phyloP scores from a whole-genome alignment of 2,113 vertebrate genomes.

The Bettongia penicillata region DNA sequence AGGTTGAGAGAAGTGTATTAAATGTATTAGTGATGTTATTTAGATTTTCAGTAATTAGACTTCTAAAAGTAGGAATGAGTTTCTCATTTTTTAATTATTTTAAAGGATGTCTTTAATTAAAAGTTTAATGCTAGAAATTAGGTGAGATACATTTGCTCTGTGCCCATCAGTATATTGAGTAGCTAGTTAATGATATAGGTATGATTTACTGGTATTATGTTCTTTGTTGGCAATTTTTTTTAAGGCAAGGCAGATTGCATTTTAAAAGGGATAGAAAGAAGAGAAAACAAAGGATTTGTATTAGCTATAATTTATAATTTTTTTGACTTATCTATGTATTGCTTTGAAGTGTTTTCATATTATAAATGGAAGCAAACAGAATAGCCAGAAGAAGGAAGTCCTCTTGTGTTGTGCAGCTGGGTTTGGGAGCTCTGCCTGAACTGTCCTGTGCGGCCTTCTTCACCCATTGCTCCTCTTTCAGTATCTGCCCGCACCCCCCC shows the following conservation, averaged over 20 bases:
- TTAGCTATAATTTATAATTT: slow-evolving; percentile 25
- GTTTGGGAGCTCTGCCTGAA: slow-evolving; percentile 47
- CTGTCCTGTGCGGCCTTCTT: slow-evolving; percentile 8
- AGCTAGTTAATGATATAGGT: background rate
- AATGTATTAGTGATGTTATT: background rate
- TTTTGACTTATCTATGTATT: slow-evolving; percentile 16
- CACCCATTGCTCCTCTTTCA: background rate
- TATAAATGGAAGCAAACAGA: slow-evolving; percentile 23
- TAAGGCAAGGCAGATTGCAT: slow-evolving; percentile 26
- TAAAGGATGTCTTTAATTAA: slow-evolving; percentile 9
- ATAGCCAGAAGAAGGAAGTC: slow-evolving; percentile 36
- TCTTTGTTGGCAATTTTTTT: slow-evolving; percentile 47
- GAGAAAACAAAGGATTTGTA: slow-evolving; percentile 14
- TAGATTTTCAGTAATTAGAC: background rate
- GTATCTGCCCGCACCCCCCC: no score
- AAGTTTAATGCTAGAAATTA: slow-evolving; percentile 31
- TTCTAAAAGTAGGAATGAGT: background rate
- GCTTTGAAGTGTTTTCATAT: slow-evolving; percentile 41
- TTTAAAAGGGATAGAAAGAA: slow-evolving; percentile 37
- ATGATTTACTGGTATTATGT: background rate
- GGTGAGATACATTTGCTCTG: slow-evolving; percentile 33
- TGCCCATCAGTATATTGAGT: slow-evolving; percentile 48
- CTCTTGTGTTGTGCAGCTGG: slow-evolving; percentile 32
- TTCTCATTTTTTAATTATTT: slow-evolving; percentile 23
- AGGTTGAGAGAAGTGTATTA: background rate